A percentile compares a stretch with the other conserved stretches of the same genome.
These are phyloP conservation scores for Anabas testudineus DNA, from an alignment of 2,797 vertebrate species.

Conservation along the genomic window DNA sequence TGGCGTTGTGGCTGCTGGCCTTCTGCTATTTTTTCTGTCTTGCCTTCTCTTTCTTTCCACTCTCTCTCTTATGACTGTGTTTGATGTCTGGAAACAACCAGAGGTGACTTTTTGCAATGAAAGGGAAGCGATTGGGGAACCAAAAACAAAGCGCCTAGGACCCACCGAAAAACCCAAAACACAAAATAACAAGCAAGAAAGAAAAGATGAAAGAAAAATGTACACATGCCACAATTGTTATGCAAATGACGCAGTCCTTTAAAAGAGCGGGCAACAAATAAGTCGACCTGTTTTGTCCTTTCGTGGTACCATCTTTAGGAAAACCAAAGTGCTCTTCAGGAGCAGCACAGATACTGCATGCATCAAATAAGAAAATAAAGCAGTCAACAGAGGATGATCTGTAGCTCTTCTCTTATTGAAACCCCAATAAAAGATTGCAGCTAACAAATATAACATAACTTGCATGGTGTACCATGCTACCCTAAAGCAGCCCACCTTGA, in stretches of 20 bases:
- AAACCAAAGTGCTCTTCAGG: not conserved
- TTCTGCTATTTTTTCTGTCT: conserved; percentile 46
- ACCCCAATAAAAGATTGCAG: conserved; percentile 13
- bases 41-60: conserved; percentile 32
- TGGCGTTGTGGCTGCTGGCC: conserved; percentile 53
- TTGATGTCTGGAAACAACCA: conserved; percentile 67
- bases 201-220: conserved; percentile 31
- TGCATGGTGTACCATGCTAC: not conserved
- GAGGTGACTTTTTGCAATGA: conserved; percentile 37
- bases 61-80: conserved; percentile 31
- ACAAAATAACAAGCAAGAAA: conserved; percentile 19
- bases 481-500: conserved; percentile 17
- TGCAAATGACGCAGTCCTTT: not conserved
- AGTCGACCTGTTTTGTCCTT: conserved; percentile 13
- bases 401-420: conserved; percentile 12
- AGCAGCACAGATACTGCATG: not conserved
- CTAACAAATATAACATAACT: conserved; percentile 1
- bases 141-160: conserved; percentile 12
- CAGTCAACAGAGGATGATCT: not conserved
- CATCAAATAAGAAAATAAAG: conserved; percentile 18
- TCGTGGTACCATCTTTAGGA: not conserved
- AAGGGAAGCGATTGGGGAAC: not conserved
- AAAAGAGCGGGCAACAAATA: conserved; percentile 4
- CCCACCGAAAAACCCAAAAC: conserved; percentile 6
- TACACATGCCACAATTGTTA: conserved; percentile 3